Percentiles rank a stretch among this genome's conserved stretches.
These are phyloP conservation scores for Drosophila asahinai DNA, from an alignment of 1,140 invertebrate species.

Conservation along the genomic window DNA sequence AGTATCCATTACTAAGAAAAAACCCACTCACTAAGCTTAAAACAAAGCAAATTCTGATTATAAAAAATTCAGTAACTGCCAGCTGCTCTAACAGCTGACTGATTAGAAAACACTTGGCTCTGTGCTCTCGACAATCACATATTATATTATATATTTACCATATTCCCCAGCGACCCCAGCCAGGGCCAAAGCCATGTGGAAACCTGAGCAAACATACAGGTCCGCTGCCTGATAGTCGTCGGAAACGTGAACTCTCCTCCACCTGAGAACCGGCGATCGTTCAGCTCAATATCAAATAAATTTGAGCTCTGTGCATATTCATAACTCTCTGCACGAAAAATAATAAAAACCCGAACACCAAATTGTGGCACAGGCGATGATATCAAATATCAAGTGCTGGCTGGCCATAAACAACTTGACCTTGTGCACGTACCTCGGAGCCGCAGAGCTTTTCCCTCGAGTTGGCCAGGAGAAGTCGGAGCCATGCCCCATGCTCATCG, in stretches of 20 bases:
- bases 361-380: constrained; percentile 55
- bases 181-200: constrained; percentile 10
- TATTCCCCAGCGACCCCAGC: not conserved
- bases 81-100: constrained; percentile 6
- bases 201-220: constrained; percentile 26
- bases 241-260: constrained; percentile 37
- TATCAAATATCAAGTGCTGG: constrained; percentile 77
- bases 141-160: constrained; percentile 1
- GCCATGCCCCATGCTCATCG: constrained; percentile 68
- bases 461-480: constrained; percentile 16
- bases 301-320: constrained; percentile 66
- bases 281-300: constrained; percentile 73
- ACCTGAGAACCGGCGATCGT: constrained; percentile 48
- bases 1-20: not conserved
- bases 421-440: constrained; percentile 69
- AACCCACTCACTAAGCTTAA: not conserved
- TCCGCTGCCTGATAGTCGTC: constrained; percentile 8
- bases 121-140: constrained; percentile 7
- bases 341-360: constrained; percentile 25
- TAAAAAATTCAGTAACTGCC: not conserved
- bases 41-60: not conserved
- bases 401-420: constrained; percentile 81
- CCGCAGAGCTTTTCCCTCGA: constrained; percentile 24
- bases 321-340: constrained; percentile 68
- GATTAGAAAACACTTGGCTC: constrained; percentile 25